Evolutionary conservation across 2,113 vertebrate species (phyloP), one percentile per base, ranked within the genome.

Genomic region (Varanus salvator): DNA sequence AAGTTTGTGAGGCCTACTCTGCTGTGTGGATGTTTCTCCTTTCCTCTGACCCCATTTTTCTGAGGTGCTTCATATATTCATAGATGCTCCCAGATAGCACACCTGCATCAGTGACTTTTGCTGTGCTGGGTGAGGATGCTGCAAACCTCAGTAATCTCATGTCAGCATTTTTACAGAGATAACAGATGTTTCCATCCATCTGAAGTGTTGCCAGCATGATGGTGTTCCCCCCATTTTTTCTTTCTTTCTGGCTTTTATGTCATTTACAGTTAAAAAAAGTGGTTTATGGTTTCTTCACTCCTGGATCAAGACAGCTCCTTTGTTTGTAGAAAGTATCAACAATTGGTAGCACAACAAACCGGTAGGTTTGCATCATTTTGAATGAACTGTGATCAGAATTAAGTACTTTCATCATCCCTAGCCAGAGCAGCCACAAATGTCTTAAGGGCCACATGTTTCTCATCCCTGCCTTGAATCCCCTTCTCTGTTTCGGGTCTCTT

Each of bases 131-230:
- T 84, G 21, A 31, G 44, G 8, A 48, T 77, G 72, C 72, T 89
- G 23, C 27, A 52, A n/a, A 29, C 38, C 50, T 19, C 50, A 64
- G 29, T 64, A 66, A 78, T 50, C 48, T 44, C 38, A 29, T 69
- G 82, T 60, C 57, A 60, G 57, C 57, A 15, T 38, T 78, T 89
- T 68, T 68, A 38, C 48, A 7, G 2, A 89, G 60, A 21, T 48
- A 77, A 19, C 82, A 89, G 82, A 69, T 77, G 88, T 85, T 89
- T 89, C 82, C 74, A 77, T 48, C 57, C 6, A 54, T 25, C 76
- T 25, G 11, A 76, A 76, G 57, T 52, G 15, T 57, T 50, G 54
- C 48, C 50, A 38, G 27, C 34, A 31, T 48, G 44, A 17, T 82
- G 80, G 8, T 9, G 1, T 6, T 29, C 9, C 25, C 3, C 0